A percentile compares a stretch with the other conserved stretches of the same genome.
Evolutionary conservation across 2,888 invertebrate genomes (phyloP).

Genomic region (Fragum whitleyi): DNA sequence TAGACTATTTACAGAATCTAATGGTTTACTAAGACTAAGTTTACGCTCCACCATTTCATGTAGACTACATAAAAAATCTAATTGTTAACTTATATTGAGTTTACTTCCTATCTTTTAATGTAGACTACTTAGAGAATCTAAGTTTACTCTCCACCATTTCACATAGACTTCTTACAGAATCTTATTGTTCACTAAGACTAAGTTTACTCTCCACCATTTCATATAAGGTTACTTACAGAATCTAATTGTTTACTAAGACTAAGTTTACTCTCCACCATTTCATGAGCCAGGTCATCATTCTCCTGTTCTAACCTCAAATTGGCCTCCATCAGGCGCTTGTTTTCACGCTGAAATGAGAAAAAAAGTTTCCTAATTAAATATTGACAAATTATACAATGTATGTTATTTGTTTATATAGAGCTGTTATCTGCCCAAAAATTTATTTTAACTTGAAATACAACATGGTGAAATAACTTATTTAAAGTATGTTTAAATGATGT

Average conservation of each 20-base stretch:
- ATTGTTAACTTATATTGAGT: neutral
- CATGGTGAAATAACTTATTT: too few species aligned
- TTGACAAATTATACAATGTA: neutral
- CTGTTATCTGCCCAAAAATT: too few species aligned
- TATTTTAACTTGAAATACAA: too few species aligned
- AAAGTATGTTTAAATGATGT: too few species aligned
- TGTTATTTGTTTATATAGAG: too few species aligned
- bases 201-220: slow-evolving; percentile 87
- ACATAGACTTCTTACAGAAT: slow-evolving; percentile 70
- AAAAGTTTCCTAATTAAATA: neutral
- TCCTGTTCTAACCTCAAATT: slow-evolving; percentile 88
- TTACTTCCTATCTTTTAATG: slow-evolving; percentile 42
- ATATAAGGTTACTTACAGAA: slow-evolving; percentile 76
- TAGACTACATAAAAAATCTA: neutral
- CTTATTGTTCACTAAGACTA: slow-evolving; percentile 86
- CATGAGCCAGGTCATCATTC: slow-evolving; percentile 88
- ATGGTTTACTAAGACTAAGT: too few species aligned
- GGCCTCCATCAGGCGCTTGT: slow-evolving; percentile 86
- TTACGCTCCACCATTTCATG: neutral
- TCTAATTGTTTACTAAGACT: slow-evolving; percentile 86
- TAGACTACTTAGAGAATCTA: slow-evolving; percentile 52
- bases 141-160: neutral
- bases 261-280: slow-evolving; percentile 87
- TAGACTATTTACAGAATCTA: neutral
- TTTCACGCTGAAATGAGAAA: slow-evolving; percentile 84